Conservation (phyloP, 2,797 vertebrate genomes). For the Acanthis flammea region DNA sequence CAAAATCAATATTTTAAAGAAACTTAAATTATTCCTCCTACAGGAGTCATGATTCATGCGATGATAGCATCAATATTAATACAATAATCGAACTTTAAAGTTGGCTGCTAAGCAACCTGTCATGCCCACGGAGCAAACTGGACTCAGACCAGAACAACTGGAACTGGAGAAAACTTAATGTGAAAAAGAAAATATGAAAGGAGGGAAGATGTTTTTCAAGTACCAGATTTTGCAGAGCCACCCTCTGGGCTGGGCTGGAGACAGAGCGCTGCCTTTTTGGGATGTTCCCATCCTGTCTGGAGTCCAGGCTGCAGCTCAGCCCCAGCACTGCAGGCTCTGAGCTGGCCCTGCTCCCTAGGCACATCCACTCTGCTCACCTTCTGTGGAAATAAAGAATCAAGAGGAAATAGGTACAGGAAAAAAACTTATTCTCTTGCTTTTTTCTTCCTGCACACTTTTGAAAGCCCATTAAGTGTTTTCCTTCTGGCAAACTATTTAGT, state of each 20-base stretch:
- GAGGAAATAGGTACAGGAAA: not conserved
- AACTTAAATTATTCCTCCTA: slow-evolving; percentile 26
- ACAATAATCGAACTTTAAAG: slow-evolving; percentile 48
- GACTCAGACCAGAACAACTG: not conserved
- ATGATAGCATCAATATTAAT: slow-evolving; percentile 40
- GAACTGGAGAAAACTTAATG: not conserved
- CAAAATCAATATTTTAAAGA: slow-evolving; percentile 48
- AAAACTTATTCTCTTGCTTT: not conserved
- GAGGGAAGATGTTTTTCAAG: rapidly evolving
- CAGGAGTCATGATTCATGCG: not conserved
- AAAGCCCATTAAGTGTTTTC: not conserved
- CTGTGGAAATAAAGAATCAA: not conserved
- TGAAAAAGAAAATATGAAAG: not conserved
- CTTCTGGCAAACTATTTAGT: not conserved
- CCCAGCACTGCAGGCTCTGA: not conserved
- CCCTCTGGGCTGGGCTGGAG: not conserved
- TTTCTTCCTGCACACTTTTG: not conserved
- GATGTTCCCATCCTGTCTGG: not conserved
- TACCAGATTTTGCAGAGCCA: not conserved
- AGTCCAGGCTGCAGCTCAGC: not conserved
- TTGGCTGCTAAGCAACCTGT: slow-evolving; percentile 9
- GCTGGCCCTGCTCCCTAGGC: rapidly evolving
- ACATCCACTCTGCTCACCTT: not conserved
- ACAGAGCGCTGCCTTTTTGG: not conserved
- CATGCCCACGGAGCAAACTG: not conserved